Evolutionary conservation across 2,888 invertebrate species (phyloP), one percentile per base, ranked within the genome.

Genomic region (Xestia c-nigrum): DNA sequence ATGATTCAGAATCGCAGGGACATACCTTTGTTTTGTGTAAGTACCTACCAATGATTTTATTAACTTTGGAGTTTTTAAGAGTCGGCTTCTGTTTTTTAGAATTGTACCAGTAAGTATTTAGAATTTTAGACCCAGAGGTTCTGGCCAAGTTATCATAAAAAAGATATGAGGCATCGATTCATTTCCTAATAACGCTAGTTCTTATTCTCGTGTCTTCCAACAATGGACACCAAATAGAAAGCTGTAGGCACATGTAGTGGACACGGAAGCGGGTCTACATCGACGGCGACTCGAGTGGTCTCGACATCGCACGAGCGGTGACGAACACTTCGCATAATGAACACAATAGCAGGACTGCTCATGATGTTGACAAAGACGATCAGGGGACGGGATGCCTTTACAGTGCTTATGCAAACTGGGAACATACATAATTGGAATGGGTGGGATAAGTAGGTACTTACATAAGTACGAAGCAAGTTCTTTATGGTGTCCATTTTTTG

Each of bases 251-350:
- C 75, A 77, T 79, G 81, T 81, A 84, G 83, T 83, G 81, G 77
- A 74, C 82, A 85, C 86, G 91, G 92, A 93, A 91, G 91, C 91
- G 89, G 89, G 87, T 83, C 86, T 91, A 87, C 90, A 80, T 81
- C 52, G 77, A 76, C 43, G 61, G 68, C 55, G 81, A n/a, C 68
- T 81, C 55, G 74, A 88, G 93, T 86, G 83, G 85, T 80, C 82
- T 83, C 72, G 79, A 80, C 86, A 78, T 74, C 73, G 77, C 85
- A 88, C 85, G 76, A 86, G 72, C 81, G 71, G 80, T 78, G 84
- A 83, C 81, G 74, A 59, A 63, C 76, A 83, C 78, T 86, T 71
- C 68, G 59, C 83, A 78, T 80, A 77, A 80, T 81, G 69, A 57
- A 72, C 66, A 85, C 77, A 85, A 84, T 70, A 64, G 74, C 55